Conservation (phyloP, 2,113 vertebrate genomes). For the Raphicerus campestris region DNA sequence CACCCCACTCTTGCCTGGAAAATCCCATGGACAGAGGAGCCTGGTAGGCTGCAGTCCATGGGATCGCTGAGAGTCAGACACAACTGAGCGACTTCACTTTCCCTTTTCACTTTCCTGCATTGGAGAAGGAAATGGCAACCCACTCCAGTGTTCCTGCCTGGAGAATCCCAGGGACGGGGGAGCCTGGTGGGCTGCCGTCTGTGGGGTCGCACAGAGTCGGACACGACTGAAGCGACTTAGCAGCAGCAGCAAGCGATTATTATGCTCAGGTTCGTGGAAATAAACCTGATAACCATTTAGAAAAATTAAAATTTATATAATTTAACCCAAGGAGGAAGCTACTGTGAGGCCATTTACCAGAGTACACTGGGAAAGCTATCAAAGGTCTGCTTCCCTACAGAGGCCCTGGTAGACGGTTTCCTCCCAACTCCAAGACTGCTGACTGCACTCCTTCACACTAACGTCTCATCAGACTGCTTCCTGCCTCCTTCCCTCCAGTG, state of each 20-base stretch:
- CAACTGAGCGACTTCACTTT: no score
- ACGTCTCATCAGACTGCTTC: not conserved
- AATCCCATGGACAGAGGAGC: no score
- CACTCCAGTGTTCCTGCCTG: no score
- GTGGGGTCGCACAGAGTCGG: no score
- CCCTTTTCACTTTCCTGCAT: no score
- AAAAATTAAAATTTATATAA: not conserved
- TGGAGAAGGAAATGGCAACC: no score
- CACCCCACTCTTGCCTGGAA: no score
- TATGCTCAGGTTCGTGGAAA: not conserved
- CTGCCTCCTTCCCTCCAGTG: not conserved
- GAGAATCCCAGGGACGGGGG: no score
- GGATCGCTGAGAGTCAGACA: accelerated
- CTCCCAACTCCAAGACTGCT: not conserved
- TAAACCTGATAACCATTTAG: not conserved
- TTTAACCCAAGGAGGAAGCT: not conserved
- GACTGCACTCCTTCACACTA: not conserved
- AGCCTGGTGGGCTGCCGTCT: no score
- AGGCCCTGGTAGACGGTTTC: not conserved
- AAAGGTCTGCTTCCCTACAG: not conserved
- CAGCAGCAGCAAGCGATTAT: not conserved
- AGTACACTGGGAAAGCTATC: not conserved
- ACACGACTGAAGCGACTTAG: no score
- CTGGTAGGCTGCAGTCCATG: no score
- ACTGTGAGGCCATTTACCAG: not conserved